Evolutionary conservation across 2,113 vertebrate genomes (phyloP), one percentile per base, ranked within the genome.

Genomic region (Paramormyrops kingsleyae): DNA sequence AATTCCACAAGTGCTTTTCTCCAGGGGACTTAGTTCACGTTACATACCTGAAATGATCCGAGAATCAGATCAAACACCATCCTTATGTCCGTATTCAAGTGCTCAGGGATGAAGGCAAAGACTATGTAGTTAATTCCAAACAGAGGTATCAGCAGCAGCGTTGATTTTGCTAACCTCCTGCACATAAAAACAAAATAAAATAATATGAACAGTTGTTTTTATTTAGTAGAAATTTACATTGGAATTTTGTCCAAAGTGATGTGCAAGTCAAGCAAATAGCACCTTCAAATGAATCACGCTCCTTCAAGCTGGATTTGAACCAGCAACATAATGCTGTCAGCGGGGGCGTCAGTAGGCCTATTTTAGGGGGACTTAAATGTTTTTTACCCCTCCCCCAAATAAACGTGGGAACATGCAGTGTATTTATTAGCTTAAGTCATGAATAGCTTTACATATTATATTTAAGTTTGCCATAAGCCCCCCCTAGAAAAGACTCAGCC

Each of bases 151-250:
- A 99, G 93, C 91, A 99, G 94, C 59, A 99, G 94, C 0, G 98
- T 99, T 87, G 99, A 99, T 94, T 99, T 99, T 80, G 98, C 96
- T 92, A 99, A 94, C 91, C 98, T 97, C 97, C 99, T 99, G 93
- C 77, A 88, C 52, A 91, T 19, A 21, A 91, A 88, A 87, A 90
- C 19, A 24, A 85, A 49, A 49, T 59, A 42, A 90, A 77, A 50
- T 62, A 87, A 47, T 87, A 24, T 42, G n/a, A 13, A 39, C 2
- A 85, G 15, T 42, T 44, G 19, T 83, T 42, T 44, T 19, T 42
- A 83, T 83, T 1, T 12, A 21, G 15, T 44, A 31, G 9, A 66
- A 8, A 47, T 47, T 47, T 47, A 49, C 2, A 0, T 49, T 12
- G 2, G 10, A 27, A n/a, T 31, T 70, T 70, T 70, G 10, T 31